A percentile compares a stretch with the other conserved stretches of the same genome.
Evolutionary conservation across 2,888 invertebrate genomes (phyloP).

Genomic region (Mechanitis mazaeus): DNA sequence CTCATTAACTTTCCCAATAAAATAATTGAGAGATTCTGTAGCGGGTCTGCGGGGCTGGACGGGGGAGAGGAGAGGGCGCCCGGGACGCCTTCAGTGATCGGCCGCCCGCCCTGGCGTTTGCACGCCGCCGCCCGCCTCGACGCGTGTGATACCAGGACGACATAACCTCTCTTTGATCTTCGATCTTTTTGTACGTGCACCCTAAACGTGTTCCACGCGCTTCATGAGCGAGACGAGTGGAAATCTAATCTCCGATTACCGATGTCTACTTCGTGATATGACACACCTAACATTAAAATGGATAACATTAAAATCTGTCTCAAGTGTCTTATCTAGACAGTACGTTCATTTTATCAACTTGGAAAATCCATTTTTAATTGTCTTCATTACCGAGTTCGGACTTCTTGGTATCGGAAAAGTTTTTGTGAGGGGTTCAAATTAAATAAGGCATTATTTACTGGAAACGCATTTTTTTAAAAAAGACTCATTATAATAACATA

Average conservation of each 20-base stretch:
- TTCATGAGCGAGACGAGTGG: constrained; percentile 1
- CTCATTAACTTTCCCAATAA: constrained; percentile 75
- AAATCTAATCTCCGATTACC: constrained; percentile 28
- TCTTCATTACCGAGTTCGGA: constrained; percentile 13
- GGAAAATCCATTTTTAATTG: constrained; percentile 26
- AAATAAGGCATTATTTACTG: constrained; percentile 26
- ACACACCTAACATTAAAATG: constrained; percentile 32
- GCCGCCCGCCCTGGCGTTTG: constrained; percentile 63
- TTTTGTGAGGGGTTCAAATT: constrained; percentile 15
- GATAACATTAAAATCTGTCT: constrained; percentile 30
- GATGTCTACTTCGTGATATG: constrained; percentile 37
- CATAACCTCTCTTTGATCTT: constrained; percentile 42
- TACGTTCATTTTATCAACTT: constrained; percentile 42
- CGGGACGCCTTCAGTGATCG: constrained; percentile 54
- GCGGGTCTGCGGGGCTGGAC: constrained; percentile 43
- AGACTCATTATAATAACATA: constrained; percentile 1
- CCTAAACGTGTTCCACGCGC: constrained; percentile 1
- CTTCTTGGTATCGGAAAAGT: constrained; percentile 16
- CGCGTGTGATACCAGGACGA: constrained; percentile 40
- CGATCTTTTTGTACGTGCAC: constrained; percentile 28
- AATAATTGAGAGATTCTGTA: constrained; percentile 72
- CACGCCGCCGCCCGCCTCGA: constrained; percentile 43
- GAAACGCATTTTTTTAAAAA: constrained; percentile 5
- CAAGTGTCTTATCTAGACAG: constrained; percentile 37
- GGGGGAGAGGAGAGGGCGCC: constrained; percentile 47